phyloP scores from a whole-genome alignment of 1,140 invertebrate genomes.

The Nilaparvata lugens region DNA sequence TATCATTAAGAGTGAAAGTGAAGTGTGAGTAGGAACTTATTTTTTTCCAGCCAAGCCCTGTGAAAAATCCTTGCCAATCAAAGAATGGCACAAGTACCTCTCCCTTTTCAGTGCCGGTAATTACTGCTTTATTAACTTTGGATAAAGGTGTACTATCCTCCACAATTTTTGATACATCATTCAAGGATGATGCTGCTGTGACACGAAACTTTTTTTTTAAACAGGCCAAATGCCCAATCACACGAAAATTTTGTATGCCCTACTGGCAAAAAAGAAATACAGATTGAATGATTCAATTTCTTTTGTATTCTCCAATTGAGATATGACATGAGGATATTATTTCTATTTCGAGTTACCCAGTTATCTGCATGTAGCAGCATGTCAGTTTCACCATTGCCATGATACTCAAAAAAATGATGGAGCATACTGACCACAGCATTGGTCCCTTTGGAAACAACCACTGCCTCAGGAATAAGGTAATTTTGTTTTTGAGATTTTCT shows the following conservation, averaged over 20 bases:
- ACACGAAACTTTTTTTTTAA: conserved; percentile 7
- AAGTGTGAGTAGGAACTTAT: background rate
- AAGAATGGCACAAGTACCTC: background rate
- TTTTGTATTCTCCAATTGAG: background rate
- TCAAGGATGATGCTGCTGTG: conserved; percentile 1
- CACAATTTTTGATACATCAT: conserved; percentile 1
- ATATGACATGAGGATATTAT: conserved; percentile 5
- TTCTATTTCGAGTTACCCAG: conserved; percentile 20
- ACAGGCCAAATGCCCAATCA: conserved; percentile 12
- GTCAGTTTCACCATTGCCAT: too few species aligned
- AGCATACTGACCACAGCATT: too few species aligned
- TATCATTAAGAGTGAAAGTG: background rate
- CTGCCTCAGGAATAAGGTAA: too few species aligned
- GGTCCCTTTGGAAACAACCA: too few species aligned
- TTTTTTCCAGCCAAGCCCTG: background rate
- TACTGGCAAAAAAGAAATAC: background rate
- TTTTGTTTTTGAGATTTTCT: too few species aligned
- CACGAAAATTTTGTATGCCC: conserved; percentile 4
- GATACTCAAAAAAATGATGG: too few species aligned
- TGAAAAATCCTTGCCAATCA: background rate
- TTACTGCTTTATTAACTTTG: conserved; percentile 1
- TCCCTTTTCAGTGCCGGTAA: background rate
- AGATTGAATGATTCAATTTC: background rate
- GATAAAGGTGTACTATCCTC: background rate
- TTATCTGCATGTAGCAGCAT: too few species aligned